phyloP scores from a whole-genome alignment of 1,140 invertebrate species.

The Asobara japonica region DNA sequence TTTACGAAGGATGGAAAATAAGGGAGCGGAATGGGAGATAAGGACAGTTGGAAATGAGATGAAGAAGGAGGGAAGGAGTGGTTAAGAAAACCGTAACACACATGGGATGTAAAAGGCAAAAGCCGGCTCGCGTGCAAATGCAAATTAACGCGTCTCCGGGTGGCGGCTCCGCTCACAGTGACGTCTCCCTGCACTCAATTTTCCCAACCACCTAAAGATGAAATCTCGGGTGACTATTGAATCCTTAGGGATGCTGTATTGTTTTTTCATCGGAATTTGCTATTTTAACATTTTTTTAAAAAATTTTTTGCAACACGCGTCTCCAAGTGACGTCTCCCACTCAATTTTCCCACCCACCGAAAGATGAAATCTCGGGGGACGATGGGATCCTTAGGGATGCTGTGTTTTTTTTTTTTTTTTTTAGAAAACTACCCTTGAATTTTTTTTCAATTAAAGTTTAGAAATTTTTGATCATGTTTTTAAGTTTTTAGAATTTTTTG shows the following conservation, averaged over 20 bases:
- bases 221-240: constrained; percentile 2
- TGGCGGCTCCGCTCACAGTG: constrained; percentile 23
- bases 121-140: constrained; percentile 34
- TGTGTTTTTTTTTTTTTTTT: no score
- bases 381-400: no score
- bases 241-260: background rate
- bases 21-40: background rate
- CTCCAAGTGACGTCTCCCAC: no score
- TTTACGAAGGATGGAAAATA: background rate
- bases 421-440: no score
- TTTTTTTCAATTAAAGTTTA: no score
- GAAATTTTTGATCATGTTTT: no score
- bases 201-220: background rate
- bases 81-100: constrained; percentile 17
- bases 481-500: no score
- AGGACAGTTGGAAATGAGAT: background rate
- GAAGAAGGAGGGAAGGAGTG: background rate
- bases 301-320: no score
- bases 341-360: no score
- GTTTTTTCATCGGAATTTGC: background rate
- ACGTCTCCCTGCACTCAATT: constrained; percentile 34
- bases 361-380: no score
- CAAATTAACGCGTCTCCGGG: constrained; percentile 35
- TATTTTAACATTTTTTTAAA: background rate
- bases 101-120: constrained; percentile 16